Percentiles rank a stretch among this genome's conserved stretches.
Evolutionary conservation across 1,140 invertebrate genomes (phyloP).

Genomic region (Stegodyphus mimosarum): DNA sequence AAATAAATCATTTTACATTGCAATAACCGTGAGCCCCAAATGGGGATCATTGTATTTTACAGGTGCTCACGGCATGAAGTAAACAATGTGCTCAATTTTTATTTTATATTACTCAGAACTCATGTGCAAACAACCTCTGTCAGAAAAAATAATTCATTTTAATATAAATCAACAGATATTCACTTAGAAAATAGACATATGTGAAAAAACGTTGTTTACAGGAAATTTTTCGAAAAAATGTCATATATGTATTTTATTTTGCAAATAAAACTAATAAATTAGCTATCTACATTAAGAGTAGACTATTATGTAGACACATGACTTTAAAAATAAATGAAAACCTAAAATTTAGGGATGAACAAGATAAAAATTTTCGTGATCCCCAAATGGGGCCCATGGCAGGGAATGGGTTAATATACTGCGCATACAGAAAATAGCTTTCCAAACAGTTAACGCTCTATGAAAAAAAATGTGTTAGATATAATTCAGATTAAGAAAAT

Average conservation of each 20-base stretch:
- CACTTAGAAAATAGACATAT: no score
- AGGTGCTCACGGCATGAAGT: constrained; percentile 31
- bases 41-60: constrained; percentile 38
- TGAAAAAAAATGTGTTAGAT: no score
- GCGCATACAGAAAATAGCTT: no score
- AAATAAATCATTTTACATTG: constrained; percentile 33
- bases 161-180: no score
- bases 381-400: constrained; percentile 14
- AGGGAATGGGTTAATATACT: constrained; percentile 5
- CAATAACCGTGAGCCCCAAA: constrained; percentile 38
- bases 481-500: no score
- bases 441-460: no score
- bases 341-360: constrained; percentile 16
- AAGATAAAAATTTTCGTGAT: constrained; percentile 16
- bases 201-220: no score
- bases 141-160: no score
- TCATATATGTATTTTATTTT: constrained; percentile 19
- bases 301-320: no score
- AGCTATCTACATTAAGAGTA: constrained; percentile 14
- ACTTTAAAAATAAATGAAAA: constrained; percentile 12
- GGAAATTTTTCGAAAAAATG: constrained; percentile 38
- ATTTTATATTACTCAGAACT: constrained; percentile 40
- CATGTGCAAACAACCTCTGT: constrained; percentile 37
- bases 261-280: constrained; percentile 14
- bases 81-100: constrained; percentile 30